Evolutionary conservation across 2,888 invertebrate species (phyloP).

Genomic region (Drosophila algonquin): DNA sequence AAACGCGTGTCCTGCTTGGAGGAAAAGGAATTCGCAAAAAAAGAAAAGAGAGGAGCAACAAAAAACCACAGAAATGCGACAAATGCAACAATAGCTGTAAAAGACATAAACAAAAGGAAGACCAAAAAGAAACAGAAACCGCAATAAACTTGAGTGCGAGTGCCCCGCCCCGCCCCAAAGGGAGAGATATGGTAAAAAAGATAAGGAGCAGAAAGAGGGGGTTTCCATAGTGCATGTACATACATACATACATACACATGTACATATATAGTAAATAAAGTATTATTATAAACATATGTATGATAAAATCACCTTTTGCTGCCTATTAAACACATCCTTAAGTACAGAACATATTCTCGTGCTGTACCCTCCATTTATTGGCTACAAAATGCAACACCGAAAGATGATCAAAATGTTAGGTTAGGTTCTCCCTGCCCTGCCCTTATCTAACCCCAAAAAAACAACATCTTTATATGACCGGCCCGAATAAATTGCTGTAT

Average conservation of each 20-base stretch:
- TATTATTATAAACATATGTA: too few relatives aligned
- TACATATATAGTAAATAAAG: too few relatives aligned
- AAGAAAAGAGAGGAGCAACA: conserved; percentile 1
- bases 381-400: neutral
- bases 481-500: conserved; percentile 22
- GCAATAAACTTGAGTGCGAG: conserved; percentile 51
- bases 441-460: conserved; percentile 6
- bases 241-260: neutral
- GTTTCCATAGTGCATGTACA: neutral
- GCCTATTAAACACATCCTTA: too few relatives aligned
- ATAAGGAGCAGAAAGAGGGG: conserved; percentile 2
- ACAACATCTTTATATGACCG: neutral
- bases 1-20: conserved; percentile 53
- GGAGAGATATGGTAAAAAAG: conserved; percentile 21
- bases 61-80: conserved; percentile 69
- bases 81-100: conserved; percentile 76
- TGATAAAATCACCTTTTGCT: too few relatives aligned
- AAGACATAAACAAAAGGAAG: conserved; percentile 36
- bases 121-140: conserved; percentile 44
- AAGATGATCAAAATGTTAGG: neutral
- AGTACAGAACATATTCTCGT: too few relatives aligned
- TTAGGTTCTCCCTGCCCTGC: conserved; percentile 3
- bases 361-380: neutral
- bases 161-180: conserved; percentile 3
- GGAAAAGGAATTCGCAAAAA: conserved; percentile 46